Conservation (phyloP, 2,113 vertebrate species). For the Spheniscus mendiculus region DNA sequence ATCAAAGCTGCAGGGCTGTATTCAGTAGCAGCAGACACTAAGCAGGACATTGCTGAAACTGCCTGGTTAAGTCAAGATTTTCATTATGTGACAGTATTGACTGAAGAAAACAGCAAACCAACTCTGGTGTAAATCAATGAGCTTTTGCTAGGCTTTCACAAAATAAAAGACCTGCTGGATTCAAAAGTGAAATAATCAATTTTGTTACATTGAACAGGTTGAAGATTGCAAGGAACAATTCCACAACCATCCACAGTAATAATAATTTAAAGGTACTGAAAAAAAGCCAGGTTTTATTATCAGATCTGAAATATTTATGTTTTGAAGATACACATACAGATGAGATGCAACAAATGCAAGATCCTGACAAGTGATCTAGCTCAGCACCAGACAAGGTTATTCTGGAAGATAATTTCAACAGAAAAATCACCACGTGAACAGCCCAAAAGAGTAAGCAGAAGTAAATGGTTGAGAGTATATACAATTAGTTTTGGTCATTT, state of each 20-base stretch:
- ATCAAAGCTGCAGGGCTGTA: not conserved
- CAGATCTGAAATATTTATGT: not conserved
- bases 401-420: not conserved
- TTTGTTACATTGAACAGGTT: not conserved
- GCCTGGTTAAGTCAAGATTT: slow-evolving; percentile 29
- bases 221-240: not conserved
- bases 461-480: not conserved
- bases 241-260: not conserved
- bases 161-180: slow-evolving; percentile 59
- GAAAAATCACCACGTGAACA: not conserved
- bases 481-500: not conserved
- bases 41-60: not conserved
- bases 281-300: not conserved
- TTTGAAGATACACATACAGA: not conserved
- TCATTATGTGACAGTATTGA: slow-evolving; percentile 60
- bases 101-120: slow-evolving; percentile 55
- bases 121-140: slow-evolving; percentile 46
- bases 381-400: not conserved
- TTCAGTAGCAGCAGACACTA: not conserved
- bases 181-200: slow-evolving; percentile 65
- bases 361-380: not conserved
- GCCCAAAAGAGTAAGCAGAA: not conserved
- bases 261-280: not conserved
- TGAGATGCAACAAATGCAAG: not conserved
- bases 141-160: slow-evolving; percentile 56